Percentiles rank a stretch among this genome's conserved stretches.
Conservation (phyloP, 2,113 vertebrate species). For the Axis porcinus region DNA sequence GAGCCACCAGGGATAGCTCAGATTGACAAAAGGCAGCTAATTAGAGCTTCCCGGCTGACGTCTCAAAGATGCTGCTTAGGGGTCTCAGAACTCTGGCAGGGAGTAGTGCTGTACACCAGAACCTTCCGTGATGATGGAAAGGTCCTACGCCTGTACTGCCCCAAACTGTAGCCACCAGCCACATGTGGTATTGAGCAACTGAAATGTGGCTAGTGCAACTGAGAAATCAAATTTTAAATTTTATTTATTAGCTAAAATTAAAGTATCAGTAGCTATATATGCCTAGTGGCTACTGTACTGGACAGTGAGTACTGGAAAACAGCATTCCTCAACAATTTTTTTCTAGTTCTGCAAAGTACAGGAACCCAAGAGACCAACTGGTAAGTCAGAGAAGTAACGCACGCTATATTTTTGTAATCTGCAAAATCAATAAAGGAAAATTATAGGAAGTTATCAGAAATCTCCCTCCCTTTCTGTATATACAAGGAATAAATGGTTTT, state of each 20-base stretch:
- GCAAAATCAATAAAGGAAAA: conserved; percentile 36
- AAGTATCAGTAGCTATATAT: neutral
- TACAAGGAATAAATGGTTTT: conserved; percentile 15
- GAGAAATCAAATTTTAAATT: neutral
- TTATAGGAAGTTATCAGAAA: neutral
- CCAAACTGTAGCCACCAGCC: neutral
- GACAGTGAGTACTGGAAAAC: neutral
- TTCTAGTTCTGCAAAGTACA: neutral
- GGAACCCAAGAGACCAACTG: neutral
- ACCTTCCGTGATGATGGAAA: neutral
- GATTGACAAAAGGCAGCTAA: neutral
- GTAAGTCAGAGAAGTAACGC: neutral
- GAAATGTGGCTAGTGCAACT: neutral
- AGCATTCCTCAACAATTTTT: conserved; percentile 2
- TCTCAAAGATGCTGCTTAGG: neutral
- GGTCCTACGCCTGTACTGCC: neutral
- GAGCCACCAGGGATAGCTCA: neutral
- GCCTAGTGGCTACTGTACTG: neutral
- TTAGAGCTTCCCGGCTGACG: neutral
- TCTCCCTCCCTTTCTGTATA: neutral
- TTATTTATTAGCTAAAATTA: conserved; percentile 14
- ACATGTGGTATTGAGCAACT: neutral
- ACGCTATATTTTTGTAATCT: neutral
- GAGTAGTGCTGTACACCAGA: neutral
- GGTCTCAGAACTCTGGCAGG: neutral